These are phyloP conservation scores for Lepeophtheirus salmonis DNA, from an alignment of 1,140 invertebrate species.

Conservation along the genomic window DNA sequence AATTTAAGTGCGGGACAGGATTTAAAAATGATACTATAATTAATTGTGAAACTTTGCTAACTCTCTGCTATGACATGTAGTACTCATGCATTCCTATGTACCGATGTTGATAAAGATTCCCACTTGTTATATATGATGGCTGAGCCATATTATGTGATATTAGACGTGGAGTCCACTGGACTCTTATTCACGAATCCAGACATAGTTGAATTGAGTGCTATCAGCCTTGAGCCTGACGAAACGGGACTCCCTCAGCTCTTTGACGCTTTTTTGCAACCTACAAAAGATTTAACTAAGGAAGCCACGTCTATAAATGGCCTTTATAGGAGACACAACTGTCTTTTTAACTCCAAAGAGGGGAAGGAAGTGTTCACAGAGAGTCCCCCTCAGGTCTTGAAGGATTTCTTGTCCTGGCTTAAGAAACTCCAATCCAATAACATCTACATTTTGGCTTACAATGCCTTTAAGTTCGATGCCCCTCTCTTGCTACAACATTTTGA, in stretches of 20 bases:
- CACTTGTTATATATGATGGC: too few relatives aligned
- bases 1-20: too few relatives aligned
- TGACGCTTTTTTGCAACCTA: not conserved
- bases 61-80: too few relatives aligned
- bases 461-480: not conserved
- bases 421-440: not conserved
- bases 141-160: not conserved
- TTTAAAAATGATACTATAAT: too few relatives aligned
- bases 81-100: too few relatives aligned
- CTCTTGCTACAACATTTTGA: not conserved
- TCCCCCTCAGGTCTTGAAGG: not conserved
- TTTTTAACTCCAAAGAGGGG: too few relatives aligned
- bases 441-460: not conserved
- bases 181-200: not conserved
- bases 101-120: too few relatives aligned
- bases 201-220: not conserved
- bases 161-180: not conserved
- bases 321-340: not conserved
- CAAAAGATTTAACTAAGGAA: not conserved
- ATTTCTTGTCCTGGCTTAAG: not conserved
- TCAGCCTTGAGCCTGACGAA: not conserved
- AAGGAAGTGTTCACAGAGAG: not conserved
- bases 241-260: not conserved
- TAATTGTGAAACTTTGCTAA: too few relatives aligned
- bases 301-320: not conserved